Evolutionary conservation across 2,797 vertebrate genomes (phyloP), one percentile per base, ranked within the genome.

Genomic region (Oryzias dopingdopingensis): DNA sequence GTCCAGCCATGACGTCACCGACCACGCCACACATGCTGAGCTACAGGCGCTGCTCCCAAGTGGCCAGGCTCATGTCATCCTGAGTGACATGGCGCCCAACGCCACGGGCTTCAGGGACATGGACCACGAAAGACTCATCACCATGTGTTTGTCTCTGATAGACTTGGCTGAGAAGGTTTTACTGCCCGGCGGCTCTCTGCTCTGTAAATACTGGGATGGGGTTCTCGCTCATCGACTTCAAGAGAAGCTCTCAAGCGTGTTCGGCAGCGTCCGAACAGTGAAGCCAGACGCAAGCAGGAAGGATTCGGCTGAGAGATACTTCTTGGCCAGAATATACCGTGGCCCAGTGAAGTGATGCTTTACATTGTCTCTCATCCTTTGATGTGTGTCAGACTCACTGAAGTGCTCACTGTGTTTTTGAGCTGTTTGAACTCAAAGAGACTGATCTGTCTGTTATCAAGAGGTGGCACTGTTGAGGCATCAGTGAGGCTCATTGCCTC

Each of bases 81-180:
- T 99, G 70, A 99, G 96, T 0, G 96, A 99, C 83, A 94, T 98
- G 95, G 96, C 96, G 0, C 97, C 96, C 45, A 98, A 96, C 0
- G 95, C 96, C 2, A 94, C 93, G 0, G 97, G 97, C 15, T 88
- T 96, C 62, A 90, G 77, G 37, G 93, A 92, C 5, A 90, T 99
- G 60, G 97, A 99, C 85, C 95, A 99, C 0, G 93, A 96, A 72
- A 94, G 80, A 52, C 86, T 96, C 50, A 74, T 95, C 56, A 52
- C 1, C 1, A 83, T 95, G 72, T 98, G 96, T 70, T 70, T 94
- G 22, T 83, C 91, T 18, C 77, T 97, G 54, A 58, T 94, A 63
- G 91, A 92, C 64, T 41, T 95, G 49, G 90, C 93, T 8, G 82
- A 67, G 40, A 87, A 55, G 56, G 52, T 95, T 60, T 77, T 99